These are phyloP conservation scores for Eolophus roseicapilla DNA, from an alignment of 2,113 vertebrate genomes.

Conservation along the genomic window DNA sequence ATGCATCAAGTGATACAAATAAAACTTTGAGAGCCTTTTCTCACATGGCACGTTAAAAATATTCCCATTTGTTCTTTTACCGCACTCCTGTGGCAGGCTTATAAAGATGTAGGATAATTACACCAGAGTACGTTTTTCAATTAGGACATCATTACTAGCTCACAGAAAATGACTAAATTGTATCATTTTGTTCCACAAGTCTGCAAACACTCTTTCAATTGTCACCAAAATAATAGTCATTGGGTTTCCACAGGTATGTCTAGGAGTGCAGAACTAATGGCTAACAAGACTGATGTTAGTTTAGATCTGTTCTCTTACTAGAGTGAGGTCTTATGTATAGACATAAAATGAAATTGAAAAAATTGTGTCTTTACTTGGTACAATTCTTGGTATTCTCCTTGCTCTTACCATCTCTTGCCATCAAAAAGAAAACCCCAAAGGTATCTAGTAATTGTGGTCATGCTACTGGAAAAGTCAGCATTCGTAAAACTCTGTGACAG, in stretches of 20 bases:
- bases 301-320: neutral
- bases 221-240: neutral
- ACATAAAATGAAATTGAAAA: neutral
- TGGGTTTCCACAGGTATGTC: neutral
- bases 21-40: neutral
- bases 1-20: neutral
- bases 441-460: neutral
- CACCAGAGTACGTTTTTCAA: constrained; percentile 16
- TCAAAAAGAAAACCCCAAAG: neutral
- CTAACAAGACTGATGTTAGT: neutral
- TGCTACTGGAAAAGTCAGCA: neutral
- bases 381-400: neutral
- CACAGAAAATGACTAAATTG: neutral
- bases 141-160: neutral
- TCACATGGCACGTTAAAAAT: neutral
- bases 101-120: neutral
- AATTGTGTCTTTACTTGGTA: neutral
- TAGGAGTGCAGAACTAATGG: neutral
- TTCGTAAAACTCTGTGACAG: neutral
- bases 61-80: neutral
- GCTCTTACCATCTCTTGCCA: neutral
- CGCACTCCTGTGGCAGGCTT: neutral
- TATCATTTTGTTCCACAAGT: neutral
- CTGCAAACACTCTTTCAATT: neutral
- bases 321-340: neutral